These are phyloP conservation scores for Trichacis sp. DNA, from an alignment of 2,888 invertebrate species.

Conservation along the genomic window DNA sequence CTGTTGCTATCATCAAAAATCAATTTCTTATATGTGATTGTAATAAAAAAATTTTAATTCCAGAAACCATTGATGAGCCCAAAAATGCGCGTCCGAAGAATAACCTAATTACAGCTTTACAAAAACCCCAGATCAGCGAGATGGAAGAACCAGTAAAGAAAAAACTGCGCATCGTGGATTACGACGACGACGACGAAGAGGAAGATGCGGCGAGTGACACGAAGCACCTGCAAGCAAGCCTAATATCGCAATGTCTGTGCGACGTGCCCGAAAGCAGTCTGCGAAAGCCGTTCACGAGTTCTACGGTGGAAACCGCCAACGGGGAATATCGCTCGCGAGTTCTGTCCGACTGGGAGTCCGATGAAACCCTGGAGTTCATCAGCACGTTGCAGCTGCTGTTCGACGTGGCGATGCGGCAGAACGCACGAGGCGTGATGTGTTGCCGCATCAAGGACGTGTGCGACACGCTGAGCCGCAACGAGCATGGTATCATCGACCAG, in stretches of 20 bases:
- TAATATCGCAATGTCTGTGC: conserved; percentile 84
- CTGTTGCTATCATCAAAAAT: not conserved
- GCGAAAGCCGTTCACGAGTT: conserved; percentile 79
- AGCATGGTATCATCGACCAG: conserved; percentile 86
- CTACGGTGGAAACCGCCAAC: conserved; percentile 70
- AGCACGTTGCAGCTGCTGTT: conserved; percentile 87
- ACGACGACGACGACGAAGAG: conserved; percentile 71
- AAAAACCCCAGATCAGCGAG: conserved; percentile 40
- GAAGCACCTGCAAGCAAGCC: conserved; percentile 75
- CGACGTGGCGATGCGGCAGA: conserved; percentile 87
- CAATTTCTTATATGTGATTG: not conserved
- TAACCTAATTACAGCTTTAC: not conserved
- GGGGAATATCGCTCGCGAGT: conserved; percentile 71
- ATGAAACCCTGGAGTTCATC: conserved; percentile 80
- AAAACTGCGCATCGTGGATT: conserved; percentile 76
- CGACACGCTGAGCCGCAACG: conserved; percentile 83
- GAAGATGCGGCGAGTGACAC: conserved; percentile 72
- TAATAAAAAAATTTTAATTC: too few species aligned
- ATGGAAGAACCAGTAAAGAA: conserved; percentile 90
- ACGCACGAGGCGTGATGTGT: conserved; percentile 85
- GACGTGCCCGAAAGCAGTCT: conserved; percentile 79
- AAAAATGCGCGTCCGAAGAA: not conserved
- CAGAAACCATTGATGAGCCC: not conserved
- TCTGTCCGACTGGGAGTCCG: conserved; percentile 76
- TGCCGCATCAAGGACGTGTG: conserved; percentile 84